phyloP scores from a whole-genome alignment of 2,888 invertebrate species.

The Periphyllus acericola region DNA sequence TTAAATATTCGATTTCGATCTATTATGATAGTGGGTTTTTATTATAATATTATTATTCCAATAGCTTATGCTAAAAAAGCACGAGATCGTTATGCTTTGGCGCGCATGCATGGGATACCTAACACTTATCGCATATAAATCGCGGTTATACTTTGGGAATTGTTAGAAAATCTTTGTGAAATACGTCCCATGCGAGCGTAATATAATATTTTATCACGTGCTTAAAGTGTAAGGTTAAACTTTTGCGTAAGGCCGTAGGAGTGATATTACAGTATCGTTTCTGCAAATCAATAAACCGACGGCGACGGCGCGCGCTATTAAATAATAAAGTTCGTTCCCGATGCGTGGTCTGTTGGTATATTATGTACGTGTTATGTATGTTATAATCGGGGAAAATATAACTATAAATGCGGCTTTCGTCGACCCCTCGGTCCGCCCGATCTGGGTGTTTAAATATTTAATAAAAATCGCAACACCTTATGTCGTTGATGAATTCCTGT shows the following conservation, averaged over 20 bases:
- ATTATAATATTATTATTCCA: no score
- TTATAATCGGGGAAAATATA: neutral
- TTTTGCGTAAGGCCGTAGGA: neutral
- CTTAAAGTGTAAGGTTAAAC: neutral
- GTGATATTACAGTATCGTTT: neutral
- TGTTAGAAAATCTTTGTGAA: neutral
- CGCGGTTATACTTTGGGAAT: no score
- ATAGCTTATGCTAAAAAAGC: no score
- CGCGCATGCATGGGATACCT: no score
- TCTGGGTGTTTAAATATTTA: neutral
- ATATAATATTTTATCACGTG: neutral
- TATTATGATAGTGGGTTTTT: no score
- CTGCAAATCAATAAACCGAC: neutral
- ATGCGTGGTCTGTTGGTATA: no score
- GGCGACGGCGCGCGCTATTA: neutral
- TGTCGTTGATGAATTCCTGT: constrained; percentile 77
- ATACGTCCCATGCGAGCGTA: neutral
- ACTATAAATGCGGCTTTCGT: neutral
- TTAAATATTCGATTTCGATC: no score
- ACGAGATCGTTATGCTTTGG: no score
- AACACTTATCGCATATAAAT: no score
- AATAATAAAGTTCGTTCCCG: neutral
- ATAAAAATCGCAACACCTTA: constrained; percentile 69
- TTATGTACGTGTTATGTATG: no score
- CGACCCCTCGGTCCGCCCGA: neutral